phyloP scores from a whole-genome alignment of 2,888 invertebrate genomes.

The Epinotia brunnichana region DNA sequence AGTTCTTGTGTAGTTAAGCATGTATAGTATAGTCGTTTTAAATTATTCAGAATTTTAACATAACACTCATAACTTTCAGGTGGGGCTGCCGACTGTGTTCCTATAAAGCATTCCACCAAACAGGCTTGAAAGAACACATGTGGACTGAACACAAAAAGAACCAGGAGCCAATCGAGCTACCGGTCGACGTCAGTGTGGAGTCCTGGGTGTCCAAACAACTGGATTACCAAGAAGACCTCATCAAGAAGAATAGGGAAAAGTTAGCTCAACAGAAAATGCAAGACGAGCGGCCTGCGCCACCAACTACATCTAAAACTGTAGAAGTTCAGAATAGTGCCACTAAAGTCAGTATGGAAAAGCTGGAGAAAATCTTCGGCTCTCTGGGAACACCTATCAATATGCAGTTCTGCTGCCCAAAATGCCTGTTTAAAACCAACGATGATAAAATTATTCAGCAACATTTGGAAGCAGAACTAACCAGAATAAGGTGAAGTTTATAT shows the following conservation, averaged over 20 bases:
- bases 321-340: background rate
- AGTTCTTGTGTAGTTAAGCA: too few species aligned
- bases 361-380: conserved; percentile 65
- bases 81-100: conserved; percentile 85
- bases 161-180: conserved; percentile 67
- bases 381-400: conserved; percentile 59
- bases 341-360: conserved; percentile 50
- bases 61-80: conserved; percentile 64
- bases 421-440: conserved; percentile 56
- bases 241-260: conserved; percentile 60
- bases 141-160: conserved; percentile 72
- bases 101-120: conserved; percentile 83
- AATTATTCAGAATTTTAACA: conserved; percentile 3
- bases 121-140: conserved; percentile 82
- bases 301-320: conserved; percentile 22
- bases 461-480: conserved; percentile 70
- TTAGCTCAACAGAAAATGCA: conserved; percentile 59
- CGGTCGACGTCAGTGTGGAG: conserved; percentile 75
- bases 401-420: conserved; percentile 70
- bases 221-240: conserved; percentile 63
- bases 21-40: background rate
- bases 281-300: conserved; percentile 36
- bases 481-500: conserved; percentile 63
- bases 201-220: conserved; percentile 77
- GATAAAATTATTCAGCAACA: conserved; percentile 66